A percentile compares a stretch with the other conserved stretches of the same genome.
phyloP scores from a whole-genome alignment of 1,140 invertebrate genomes.

The Drosophila nannoptera region DNA sequence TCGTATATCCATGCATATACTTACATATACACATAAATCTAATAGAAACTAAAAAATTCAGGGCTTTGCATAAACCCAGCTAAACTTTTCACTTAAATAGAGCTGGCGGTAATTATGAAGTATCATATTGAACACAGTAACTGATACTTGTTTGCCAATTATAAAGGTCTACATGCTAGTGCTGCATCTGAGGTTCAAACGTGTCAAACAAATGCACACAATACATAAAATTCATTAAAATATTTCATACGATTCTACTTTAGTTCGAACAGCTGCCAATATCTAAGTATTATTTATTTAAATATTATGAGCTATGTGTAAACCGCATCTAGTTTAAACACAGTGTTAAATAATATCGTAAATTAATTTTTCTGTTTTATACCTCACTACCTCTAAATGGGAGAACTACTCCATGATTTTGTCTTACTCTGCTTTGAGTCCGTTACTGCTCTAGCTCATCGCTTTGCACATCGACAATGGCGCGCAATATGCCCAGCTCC shows the following conservation, averaged over 20 bases:
- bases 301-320: background rate
- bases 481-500: slow-evolving; percentile 69
- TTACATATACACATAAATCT: background rate
- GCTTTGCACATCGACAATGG: slow-evolving; percentile 73
- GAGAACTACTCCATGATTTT: background rate
- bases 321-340: slow-evolving; percentile 2
- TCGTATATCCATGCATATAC: background rate
- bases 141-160: background rate
- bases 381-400: slow-evolving; percentile 13
- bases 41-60: background rate
- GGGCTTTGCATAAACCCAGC: slow-evolving; percentile 17
- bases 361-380: background rate
- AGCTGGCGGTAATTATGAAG: background rate
- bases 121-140: background rate
- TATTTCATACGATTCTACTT: background rate
- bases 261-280: background rate
- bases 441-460: slow-evolving; percentile 67
- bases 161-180: background rate
- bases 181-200: background rate
- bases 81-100: slow-evolving; percentile 3
- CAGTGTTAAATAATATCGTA: background rate
- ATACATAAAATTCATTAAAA: no score
- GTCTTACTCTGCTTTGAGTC: background rate
- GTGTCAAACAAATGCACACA: slow-evolving; percentile 1
- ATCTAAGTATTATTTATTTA: background rate